phyloP scores from a whole-genome alignment of 2,888 invertebrate species.

The Micoletzkya japonica region DNA sequence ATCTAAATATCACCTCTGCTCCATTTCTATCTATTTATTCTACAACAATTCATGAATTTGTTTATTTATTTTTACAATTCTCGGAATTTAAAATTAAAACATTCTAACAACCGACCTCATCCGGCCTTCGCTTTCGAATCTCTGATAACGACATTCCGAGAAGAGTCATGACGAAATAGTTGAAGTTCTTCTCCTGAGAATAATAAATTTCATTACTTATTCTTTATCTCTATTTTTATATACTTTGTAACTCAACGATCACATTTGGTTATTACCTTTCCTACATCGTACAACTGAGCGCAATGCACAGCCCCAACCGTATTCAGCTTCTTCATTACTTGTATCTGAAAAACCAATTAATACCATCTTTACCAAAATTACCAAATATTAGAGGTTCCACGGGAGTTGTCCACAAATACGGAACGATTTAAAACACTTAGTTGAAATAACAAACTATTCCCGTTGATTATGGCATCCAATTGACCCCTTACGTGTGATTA shows the following conservation, averaged over 20 bases:
- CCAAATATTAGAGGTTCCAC: no score
- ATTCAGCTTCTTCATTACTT: constrained; percentile 21
- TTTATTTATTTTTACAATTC: no score
- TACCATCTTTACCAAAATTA: no score
- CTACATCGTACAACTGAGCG: constrained; percentile 5
- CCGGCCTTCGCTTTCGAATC: constrained; percentile 7
- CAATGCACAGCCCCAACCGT: constrained; percentile 5
- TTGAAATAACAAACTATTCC: no score
- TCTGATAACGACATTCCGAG: constrained; percentile 23
- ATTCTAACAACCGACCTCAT: constrained; percentile 23
- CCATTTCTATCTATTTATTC: no score
- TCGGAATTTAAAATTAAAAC: no score
- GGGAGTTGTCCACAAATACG: no score
- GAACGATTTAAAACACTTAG: no score
- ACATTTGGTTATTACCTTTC: constrained; percentile 1
- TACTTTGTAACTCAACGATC: not conserved
- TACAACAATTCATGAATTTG: no score
- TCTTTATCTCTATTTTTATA: not conserved
- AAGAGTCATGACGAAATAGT: constrained; percentile 20
- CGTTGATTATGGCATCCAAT: no score
- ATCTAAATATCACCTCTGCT: no score
- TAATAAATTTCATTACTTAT: not conserved
- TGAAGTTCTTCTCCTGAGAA: constrained; percentile 16
- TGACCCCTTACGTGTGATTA: no score
- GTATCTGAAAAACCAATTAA: constrained; percentile 5